Base-by-base conservation (phyloP, 2,113 vertebrate species). In the Callionymus lyra region DNA sequence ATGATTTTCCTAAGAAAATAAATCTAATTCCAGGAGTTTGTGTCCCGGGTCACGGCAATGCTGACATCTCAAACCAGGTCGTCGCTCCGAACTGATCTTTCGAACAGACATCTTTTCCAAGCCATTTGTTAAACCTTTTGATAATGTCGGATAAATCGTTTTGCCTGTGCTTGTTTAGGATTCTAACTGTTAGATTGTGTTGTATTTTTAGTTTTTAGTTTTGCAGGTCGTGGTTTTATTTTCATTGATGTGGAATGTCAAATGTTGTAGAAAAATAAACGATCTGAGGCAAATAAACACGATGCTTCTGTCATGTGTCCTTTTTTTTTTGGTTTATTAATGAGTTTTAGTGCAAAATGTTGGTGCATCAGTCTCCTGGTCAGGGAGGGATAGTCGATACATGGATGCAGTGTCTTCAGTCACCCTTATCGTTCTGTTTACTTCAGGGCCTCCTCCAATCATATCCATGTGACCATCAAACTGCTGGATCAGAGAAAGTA, bases 121-220 rank as follows among this genome's bases (percentile, higher is more conserved):
- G 69, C 84, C 79, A 72, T 56, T 71, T 73, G 77, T 50, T 75
- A 70, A 74, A 56, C 53, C 46, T 65, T 81, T 77, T 84, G 56
- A 78, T 81, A 76, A 69, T 63, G 50, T 73, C 72, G 41, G 12
- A 62, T 54, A 65, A 38, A 16, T 8, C 70, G 50, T 77, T 67
- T 70, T 50, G 65, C 44, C 52, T 2, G 31, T 73, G 59, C 57
- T 81, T 50, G 57, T 75, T 71, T 60, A 45, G 47, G 41, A 61
- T 53, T 59, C 59, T 63, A 68, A 57, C 33, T 44, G 69, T 55
- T 76, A 70, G 52, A 42, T 35, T 41, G 44, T 79, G 47, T 65
- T 64, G 42, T 75, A 31, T 54, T 57, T 32, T 44, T 55, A 65
- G 68, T 37, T 64, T 43, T 50, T 68, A 61, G 65, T 60, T 73